Conservation (phyloP, 2,888 invertebrate species). For the Fabriciana adippe region DNA sequence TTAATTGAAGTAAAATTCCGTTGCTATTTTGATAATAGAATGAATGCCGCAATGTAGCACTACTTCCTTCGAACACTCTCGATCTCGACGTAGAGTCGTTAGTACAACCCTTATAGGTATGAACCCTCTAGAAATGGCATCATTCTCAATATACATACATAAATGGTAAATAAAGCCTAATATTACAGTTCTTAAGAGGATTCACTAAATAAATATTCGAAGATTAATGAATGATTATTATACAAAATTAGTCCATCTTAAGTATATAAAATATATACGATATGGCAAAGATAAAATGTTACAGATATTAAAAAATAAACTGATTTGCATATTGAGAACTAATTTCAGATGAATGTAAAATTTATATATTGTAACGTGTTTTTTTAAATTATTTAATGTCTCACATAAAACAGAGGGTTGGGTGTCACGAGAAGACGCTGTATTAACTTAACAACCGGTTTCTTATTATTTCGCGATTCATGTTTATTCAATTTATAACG, state of each 20-base stretch:
- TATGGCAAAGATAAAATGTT: not conserved
- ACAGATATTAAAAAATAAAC: not conserved
- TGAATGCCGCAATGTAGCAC: constrained; percentile 10
- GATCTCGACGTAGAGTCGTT: not conserved
- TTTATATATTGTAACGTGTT: constrained; percentile 5
- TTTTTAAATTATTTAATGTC: constrained; percentile 8
- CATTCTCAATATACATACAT: not conserved
- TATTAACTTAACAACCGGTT: constrained; percentile 3
- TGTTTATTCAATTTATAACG: constrained; percentile 19
- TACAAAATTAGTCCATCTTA: too few species aligned
- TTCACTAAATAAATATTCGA: too few species aligned
- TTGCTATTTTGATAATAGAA: constrained; percentile 13
- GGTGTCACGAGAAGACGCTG: constrained; percentile 1
- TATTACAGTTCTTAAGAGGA: too few species aligned
- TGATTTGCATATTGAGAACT: constrained; percentile 2
- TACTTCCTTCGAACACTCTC: constrained; percentile 13
- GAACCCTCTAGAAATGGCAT: not conserved
- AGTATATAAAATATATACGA: too few species aligned
- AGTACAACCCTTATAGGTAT: not conserved
- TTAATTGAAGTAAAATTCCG: constrained; percentile 13
- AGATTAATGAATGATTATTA: too few species aligned
- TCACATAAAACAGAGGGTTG: not conserved
- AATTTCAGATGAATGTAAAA: not conserved
- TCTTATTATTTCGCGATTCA: constrained; percentile 10
- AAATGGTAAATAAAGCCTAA: too few species aligned